These are phyloP conservation scores for Lacerta bilineata DNA, from an alignment of 2,797 vertebrate genomes.

Conservation along the genomic window DNA sequence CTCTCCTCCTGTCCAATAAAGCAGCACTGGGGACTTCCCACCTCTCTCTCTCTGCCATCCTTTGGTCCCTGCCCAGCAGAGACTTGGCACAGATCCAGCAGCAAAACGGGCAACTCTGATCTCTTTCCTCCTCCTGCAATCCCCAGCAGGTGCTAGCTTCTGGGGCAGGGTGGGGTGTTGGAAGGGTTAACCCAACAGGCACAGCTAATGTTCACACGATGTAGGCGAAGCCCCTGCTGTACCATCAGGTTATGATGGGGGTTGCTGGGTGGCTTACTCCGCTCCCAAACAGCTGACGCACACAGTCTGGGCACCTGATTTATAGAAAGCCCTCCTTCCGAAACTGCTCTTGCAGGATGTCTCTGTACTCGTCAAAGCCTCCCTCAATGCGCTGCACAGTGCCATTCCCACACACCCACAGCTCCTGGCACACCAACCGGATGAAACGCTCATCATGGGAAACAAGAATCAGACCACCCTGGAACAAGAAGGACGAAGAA, in stretches of 20 bases:
- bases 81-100: slow-evolving; percentile 37
- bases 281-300: neutral
- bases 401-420: slow-evolving; percentile 93
- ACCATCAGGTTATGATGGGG: slow-evolving; percentile 52
- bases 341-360: slow-evolving; percentile 96
- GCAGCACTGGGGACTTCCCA: neutral
- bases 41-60: slow-evolving; percentile 28
- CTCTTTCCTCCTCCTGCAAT: neutral
- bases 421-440: slow-evolving; percentile 92
- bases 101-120: neutral
- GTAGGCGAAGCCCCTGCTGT: slow-evolving; percentile 26
- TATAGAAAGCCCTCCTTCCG: slow-evolving; percentile 95
- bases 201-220: slow-evolving; percentile 49
- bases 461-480: slow-evolving; percentile 95
- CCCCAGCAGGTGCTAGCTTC: slow-evolving; percentile 29
- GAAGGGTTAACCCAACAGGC: slow-evolving; percentile 39
- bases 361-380: slow-evolving; percentile 95
- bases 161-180: neutral
- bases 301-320: slow-evolving; percentile 49
- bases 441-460: slow-evolving; percentile 97
- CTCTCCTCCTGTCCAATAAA: neutral
- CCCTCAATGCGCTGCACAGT: slow-evolving; percentile 89
- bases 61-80: slow-evolving; percentile 37
- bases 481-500: slow-evolving; percentile 8
- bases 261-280: neutral